Conservation (phyloP, 2,113 vertebrate genomes). For the Baryphthengus martii region DNA sequence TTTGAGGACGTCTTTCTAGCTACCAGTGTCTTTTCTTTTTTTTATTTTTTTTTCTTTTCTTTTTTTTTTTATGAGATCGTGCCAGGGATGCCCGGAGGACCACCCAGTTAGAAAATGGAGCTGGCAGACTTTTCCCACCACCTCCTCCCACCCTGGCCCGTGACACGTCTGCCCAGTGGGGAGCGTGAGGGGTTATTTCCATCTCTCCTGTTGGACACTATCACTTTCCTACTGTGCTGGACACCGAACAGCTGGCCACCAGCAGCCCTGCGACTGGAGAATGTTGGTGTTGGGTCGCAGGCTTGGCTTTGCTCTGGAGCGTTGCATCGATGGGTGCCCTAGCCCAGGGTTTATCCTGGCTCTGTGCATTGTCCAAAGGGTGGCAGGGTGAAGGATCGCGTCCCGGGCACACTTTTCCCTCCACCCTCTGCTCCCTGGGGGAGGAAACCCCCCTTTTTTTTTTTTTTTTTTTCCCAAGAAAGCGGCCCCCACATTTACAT, state of each 20-base stretch:
- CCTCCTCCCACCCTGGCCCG: rapidly evolving
- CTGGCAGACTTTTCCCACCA: neutral
- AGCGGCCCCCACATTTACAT: neutral
- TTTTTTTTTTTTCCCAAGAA: neutral
- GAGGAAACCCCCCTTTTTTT: neutral
- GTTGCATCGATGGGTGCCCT: neutral
- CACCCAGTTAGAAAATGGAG: conserved; percentile 27
- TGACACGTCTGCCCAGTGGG: neutral
- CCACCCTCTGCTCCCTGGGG: neutral
- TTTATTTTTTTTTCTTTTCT: neutral
- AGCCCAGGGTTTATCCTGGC: neutral
- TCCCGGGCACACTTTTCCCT: neutral
- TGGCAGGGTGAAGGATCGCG: neutral
- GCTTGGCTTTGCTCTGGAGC: neutral
- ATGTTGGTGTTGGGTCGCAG: rapidly evolving
- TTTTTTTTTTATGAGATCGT: neutral
- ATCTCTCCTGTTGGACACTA: neutral
- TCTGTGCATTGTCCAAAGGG: neutral
- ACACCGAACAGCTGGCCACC: neutral
- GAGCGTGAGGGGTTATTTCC: neutral
- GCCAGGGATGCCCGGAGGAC: conserved; percentile 48
- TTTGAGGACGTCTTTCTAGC: conserved; percentile 9
- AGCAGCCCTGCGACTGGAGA: neutral
- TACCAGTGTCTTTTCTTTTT: neutral
- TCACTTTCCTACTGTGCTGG: conserved; percentile 23